Base-by-base conservation (phyloP, 2,888 invertebrate genomes). In the Cistogaster globosa region DNA sequence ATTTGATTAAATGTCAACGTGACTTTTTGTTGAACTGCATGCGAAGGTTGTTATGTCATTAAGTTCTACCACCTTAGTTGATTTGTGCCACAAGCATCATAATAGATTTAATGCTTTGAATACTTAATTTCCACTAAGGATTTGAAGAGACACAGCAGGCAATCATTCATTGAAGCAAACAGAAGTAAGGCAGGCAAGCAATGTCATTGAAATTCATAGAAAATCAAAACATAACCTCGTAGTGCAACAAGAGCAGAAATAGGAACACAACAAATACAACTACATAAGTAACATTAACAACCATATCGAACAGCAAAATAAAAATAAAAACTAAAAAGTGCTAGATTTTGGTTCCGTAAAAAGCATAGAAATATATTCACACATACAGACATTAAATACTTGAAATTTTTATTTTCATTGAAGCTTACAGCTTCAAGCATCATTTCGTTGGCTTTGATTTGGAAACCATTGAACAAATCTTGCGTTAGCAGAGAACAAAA, bases 181-280 rank as follows among this genome's bases (percentile, higher is more conserved):
- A 42, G 51, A 6, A 69, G 36, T 20, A 14, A 20, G 51, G 12
- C 22, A 38, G 68, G 68, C 67, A 85, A 20, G 75, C 81, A 76
- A 75, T 84, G 72, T 82, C 78, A 78, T 85, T 85, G 78, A 85
- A 78, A 82, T 85, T 85, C 85, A 85, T 85, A 57, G 55, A 71
- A 78, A 85, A 85, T 85, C 82, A 85, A 85, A 85, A 85, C 82
- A 85, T 74, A 82, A 69, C 74, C 78, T 63, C 62, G 20, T 11
- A 65, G 42, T 53, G 55, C 69, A 60, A 65, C 63, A 74, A 38
- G 75, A 71, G 11, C 18, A 53, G 48, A 53, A 78, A 78, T 71
- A 38, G 58, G 53, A 77, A 55, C 71, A 60, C 80, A 68, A n/a
- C 60, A 74, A 18, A 53, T 51, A n/a, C 38, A 58, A 20, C 38